Base-by-base conservation (phyloP, 2,113 vertebrate genomes). In the Eretmodus cyanostictus region DNA sequence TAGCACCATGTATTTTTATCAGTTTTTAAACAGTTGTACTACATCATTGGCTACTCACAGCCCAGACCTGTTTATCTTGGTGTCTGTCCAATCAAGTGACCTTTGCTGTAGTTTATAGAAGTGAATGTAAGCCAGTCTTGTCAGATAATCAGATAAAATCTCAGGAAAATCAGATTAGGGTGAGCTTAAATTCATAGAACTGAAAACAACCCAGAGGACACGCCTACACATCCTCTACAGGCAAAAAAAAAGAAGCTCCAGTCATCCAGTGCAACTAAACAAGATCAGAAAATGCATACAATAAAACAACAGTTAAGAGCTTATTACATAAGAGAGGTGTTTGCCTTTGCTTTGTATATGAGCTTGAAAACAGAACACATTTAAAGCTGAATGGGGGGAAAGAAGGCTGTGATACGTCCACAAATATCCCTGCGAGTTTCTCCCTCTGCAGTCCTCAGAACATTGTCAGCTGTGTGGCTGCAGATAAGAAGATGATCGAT, bases 401-500 rank as follows among this genome's bases (percentile, higher is more conserved):
- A 66, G 34, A 53, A 54, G 17, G 8, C 47, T 80, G 55, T 49
- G 53, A 45, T 24, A 2, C 27, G 4, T 68, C 47, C 29, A 81
- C n/a, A 93, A 83, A 66, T 36, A 79, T 59, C 45, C 45, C 29
- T 53, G 11, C 29, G 22, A 84, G 82, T 87, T 81, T 82, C 59
- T 81, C 13, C 11, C 29, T 59, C 47, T 57, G 84, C 57, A 9
- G 54, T 45, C 40, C 80, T 76, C 68, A 45, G 61, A 86, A 51
- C 71, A 59, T 49, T 29, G 61, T 85, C 87, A 80, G 88, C 85
- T 87, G 87, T 90, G 92, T 40, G 47, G 81, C 82, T 9, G 11
- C 4, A 93, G 95, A 95, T 95, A 95, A 94, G 91, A 14, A 54
- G 9, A 79, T 84, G 92, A 94, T 95, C 80, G 86, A 95, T 95